A percentile compares a stretch with the other conserved stretches of the same genome.
These are phyloP conservation scores for Platyscapa corneri DNA, from an alignment of 1,140 invertebrate genomes.

Conservation along the genomic window DNA sequence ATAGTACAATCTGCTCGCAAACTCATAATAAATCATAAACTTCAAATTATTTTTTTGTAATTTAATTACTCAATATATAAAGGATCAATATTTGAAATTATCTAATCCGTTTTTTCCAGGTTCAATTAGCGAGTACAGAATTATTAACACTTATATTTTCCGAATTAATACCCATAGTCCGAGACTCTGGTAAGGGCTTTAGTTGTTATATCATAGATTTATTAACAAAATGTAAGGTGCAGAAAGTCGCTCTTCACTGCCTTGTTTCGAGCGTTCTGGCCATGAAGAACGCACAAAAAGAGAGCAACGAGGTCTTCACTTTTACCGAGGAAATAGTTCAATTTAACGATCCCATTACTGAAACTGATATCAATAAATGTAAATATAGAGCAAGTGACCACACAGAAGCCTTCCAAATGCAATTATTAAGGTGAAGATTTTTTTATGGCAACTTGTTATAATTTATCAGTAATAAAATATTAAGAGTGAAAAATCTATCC, in stretches of 20 bases:
- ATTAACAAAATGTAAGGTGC: conserved; percentile 88
- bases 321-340: conserved; percentile 89
- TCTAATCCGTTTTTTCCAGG: conserved; percentile 72
- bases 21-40: too few relatives aligned
- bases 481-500: background rate
- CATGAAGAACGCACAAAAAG: conserved; percentile 73
- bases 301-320: conserved; percentile 75
- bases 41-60: too few relatives aligned
- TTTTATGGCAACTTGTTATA: background rate
- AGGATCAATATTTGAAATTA: background rate
- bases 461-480: background rate
- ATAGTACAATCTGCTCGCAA: too few relatives aligned
- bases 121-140: conserved; percentile 86
- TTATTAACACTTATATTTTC: conserved; percentile 85
- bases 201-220: conserved; percentile 89
- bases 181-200: conserved; percentile 87
- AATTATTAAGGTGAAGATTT: conserved; percentile 78
- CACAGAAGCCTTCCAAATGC: conserved; percentile 86
- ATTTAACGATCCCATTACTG: conserved; percentile 84
- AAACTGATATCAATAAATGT: conserved; percentile 74
- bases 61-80: too few relatives aligned
- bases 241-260: conserved; percentile 91
- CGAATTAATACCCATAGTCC: conserved; percentile 87
- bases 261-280: conserved; percentile 85
- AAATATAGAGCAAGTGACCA: conserved; percentile 79